Evolutionary conservation across 2,888 invertebrate genomes (phyloP), one percentile per base, ranked within the genome.

Genomic region (Zelleria hepariella): DNA sequence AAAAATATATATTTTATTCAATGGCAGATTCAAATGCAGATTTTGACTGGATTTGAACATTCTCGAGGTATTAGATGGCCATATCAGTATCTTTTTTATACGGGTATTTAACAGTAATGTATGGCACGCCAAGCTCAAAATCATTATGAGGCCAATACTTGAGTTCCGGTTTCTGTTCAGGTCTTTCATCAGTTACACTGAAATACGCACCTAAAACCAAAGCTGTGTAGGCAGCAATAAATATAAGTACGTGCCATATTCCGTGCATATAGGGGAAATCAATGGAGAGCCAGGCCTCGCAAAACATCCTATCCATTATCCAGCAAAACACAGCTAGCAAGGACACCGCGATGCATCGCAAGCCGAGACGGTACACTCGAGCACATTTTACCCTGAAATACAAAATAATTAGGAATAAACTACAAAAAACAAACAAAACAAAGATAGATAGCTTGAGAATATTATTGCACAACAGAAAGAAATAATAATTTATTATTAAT

Each of bases 221-320:
- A 15, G 93, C 92, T 5, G 94, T 93, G 68, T 95, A 95, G 32
- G 93, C 91, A 0, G 94, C 93, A 57, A 95, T 93, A 70, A 94
- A 95, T 65, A 95, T 94, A 58, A 95, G 91, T 15, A 96, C 83
- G 75, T 96, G 95, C 95, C 95, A 96, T 20, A 95, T 88, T 10
- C 94, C 94, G 75, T 96, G 95, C 70, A 96, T 89, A 79, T 95
- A 95, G 0, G 95, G 95, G 68, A 96, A 94, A 80, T 94, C 92
- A 10, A 95, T 90, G 15, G 91, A 90, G 1, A 93, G 91, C 94
- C 94, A 95, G 20, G 93, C 91, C 67, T 95, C 94, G 75, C 95
- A 96, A 76, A 95, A 93, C 71, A 94, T 79, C 6, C 94, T 89
- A 80, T 95, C 95, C 70, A 93, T 92, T 48, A 95, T 80, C 95